Evolutionary conservation across 2,113 vertebrate species (phyloP).

Genomic region (Typhlomys cinereus): DNA sequence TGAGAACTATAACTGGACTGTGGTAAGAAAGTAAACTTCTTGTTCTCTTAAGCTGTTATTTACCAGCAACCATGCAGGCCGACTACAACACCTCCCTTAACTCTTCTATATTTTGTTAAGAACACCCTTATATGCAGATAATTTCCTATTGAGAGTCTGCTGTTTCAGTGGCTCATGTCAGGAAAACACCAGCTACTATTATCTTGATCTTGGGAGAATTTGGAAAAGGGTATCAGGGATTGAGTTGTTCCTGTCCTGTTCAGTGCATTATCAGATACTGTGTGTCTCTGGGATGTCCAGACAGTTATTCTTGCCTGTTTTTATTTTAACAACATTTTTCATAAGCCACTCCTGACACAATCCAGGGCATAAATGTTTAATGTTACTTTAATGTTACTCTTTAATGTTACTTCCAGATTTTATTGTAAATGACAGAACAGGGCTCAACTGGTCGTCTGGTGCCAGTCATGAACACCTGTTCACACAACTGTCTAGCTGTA

Average conservation of each 20-base stretch:
- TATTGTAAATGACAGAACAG: neutral
- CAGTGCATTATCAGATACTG: neutral
- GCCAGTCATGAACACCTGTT: neutral
- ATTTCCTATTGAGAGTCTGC: neutral
- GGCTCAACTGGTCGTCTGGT: neutral
- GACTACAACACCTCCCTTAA: too few species aligned
- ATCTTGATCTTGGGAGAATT: neutral
- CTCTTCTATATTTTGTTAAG: neutral
- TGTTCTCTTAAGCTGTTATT: too few species aligned
- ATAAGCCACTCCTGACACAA: neutral
- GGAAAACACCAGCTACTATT: neutral
- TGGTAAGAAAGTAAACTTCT: too few species aligned
- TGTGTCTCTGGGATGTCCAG: neutral
- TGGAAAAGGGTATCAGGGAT: neutral
- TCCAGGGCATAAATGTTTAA: neutral
- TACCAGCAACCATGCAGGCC: too few species aligned
- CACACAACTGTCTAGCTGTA: neutral
- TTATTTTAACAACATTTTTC: too few species aligned
- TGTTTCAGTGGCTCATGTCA: neutral
- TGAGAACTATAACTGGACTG: too few species aligned
- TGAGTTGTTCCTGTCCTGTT: neutral
- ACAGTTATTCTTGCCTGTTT: neutral
- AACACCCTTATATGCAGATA: neutral
- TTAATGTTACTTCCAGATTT: neutral
- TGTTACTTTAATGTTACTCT: neutral